Percentiles rank a stretch among this genome's conserved stretches.
These are phyloP conservation scores for Unio delphinus DNA, from an alignment of 2,888 invertebrate genomes.

Conservation along the genomic window DNA sequence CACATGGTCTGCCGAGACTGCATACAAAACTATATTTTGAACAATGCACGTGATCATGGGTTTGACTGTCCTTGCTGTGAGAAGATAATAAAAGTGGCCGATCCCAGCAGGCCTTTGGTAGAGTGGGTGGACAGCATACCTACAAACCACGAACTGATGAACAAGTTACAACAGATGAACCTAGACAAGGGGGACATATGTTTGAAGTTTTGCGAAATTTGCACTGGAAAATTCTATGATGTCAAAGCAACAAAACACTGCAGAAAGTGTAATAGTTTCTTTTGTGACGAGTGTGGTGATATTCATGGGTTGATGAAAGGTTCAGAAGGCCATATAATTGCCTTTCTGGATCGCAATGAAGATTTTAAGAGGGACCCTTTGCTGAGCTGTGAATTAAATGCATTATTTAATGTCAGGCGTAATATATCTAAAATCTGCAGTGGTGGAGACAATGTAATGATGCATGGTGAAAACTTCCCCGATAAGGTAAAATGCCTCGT, in stretches of 20 bases:
- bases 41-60: constrained; percentile 8
- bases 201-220: constrained; percentile 11
- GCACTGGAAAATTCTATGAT: constrained; percentile 17
- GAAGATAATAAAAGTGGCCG: constrained; percentile 3
- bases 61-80: constrained; percentile 23
- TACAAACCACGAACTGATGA: constrained; percentile 9
- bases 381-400: constrained; percentile 8
- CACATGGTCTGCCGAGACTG: constrained; percentile 24
- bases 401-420: constrained; percentile 16
- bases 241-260: constrained; percentile 22
- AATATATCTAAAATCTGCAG: background rate
- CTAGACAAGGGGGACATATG: constrained; percentile 4
- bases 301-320: constrained; percentile 27
- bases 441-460: no score
- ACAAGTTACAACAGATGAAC: constrained; percentile 15
- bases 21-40: constrained; percentile 18
- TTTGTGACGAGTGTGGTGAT: constrained; percentile 32
- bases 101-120: constrained; percentile 11
- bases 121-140: constrained; percentile 20
- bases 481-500: constrained; percentile 12
- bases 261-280: constrained; percentile 29
- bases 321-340: constrained; percentile 25
- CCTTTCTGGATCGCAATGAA: constrained; percentile 13
- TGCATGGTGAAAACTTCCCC: background rate
- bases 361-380: constrained; percentile 17